Percentiles rank a stretch among this genome's conserved stretches.
Conservation (phyloP, 64 coral and sea anemone genomes). For the Anthopleura sola region DNA sequence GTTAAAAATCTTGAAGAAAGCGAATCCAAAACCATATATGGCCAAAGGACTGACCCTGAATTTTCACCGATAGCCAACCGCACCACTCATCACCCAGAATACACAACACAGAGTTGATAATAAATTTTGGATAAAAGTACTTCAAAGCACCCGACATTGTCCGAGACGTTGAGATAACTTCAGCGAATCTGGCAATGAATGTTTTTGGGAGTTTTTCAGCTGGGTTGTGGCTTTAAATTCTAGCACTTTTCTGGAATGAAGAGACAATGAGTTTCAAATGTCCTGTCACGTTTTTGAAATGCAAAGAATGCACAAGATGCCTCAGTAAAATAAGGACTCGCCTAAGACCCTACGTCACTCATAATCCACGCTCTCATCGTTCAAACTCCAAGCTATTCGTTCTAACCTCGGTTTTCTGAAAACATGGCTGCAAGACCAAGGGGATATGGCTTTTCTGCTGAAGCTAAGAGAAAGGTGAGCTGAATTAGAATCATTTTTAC, state of each 20-base stretch:
- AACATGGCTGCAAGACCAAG: constrained; percentile 2
- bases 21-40: not conserved
- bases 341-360: constrained; percentile 7
- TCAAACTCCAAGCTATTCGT: not conserved
- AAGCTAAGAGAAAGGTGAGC: constrained; percentile 13
- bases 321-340: not conserved
- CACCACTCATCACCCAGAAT: not conserved
- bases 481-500: not conserved
- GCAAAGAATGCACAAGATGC: not conserved
- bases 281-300: constrained; percentile 14
- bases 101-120: not conserved
- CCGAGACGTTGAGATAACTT: not conserved
- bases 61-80: not conserved
- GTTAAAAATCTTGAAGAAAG: not conserved
- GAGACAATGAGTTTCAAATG: constrained; percentile 12
- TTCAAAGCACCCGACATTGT: not conserved
- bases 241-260: not conserved
- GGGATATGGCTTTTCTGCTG: constrained; percentile 13
- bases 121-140: not conserved
- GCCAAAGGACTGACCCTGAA: not conserved
- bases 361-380: not conserved
- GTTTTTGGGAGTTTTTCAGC: not conserved
- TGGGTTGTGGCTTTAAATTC: not conserved
- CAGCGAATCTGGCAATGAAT: not conserved
- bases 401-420: not conserved